Evolutionary conservation across 2,797 vertebrate species (phyloP), one percentile per base, ranked within the genome.

Genomic region (Poeciliopsis paucimaculata): DNA sequence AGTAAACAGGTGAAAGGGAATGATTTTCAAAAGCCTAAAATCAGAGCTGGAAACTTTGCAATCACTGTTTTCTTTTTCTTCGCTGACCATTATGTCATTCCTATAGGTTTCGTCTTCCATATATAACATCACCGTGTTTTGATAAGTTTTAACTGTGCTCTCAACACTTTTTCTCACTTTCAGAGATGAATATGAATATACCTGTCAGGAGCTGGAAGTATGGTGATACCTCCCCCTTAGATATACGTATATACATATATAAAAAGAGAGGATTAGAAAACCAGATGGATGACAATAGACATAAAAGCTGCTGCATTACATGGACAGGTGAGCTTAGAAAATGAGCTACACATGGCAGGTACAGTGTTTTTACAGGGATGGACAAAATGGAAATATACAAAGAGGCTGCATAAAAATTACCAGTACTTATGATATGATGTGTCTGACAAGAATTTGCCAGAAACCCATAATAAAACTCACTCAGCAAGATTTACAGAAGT

Each of bases 251-350:
- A 34, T 34, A 34, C 31, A 34, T 34, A 34, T 34, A 34, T 34
- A 34, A 34, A 34, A 34, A 34, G 23, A 36, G n/a, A 46, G 3
- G 1, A 12, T 31, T 36, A 10, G 11, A 76, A 55, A 39, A 66
- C 16, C 20, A 34, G 46, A 66, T n/a, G 45, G 23, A 57, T 66
- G 31, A 8, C 72, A 72, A 72, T 1, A 10, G 23, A 72, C 51
- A 28, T 36, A 8, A 76, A 60, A 82, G 39, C 46, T 81, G 31
- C 10, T 43, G 66, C 23, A n/a, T 71, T 45, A 45, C 81, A 55
- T 84, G 77, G 10, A 34, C 80, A 78, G 66, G 43, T 28, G 12
- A 41, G 28, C 72, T 34, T 80, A 62, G 41, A 45, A 72, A 62
- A 71, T 51, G 41, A 82, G 57, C 18, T 12, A 36, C 8, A 71